Evolutionary conservation across 2,113 vertebrate species (phyloP).

Genomic region (Petroica traversi): DNA sequence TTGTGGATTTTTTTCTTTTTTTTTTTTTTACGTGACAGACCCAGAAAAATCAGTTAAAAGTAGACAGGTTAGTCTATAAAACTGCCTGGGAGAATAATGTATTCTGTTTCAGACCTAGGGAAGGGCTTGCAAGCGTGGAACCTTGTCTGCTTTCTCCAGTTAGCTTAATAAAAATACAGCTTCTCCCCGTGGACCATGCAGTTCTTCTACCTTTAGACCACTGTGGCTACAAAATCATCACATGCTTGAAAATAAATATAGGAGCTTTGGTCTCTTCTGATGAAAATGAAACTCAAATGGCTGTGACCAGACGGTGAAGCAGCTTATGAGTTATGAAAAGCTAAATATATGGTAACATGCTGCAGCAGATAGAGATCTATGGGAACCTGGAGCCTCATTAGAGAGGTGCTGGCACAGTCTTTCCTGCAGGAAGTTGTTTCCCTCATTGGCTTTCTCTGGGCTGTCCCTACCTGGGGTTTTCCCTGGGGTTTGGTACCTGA

Average conservation of each 20-base stretch:
- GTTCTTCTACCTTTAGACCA: not conserved
- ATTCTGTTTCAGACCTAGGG: slow-evolving; percentile 1
- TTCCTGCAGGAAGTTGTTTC: not conserved
- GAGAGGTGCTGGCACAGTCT: not conserved
- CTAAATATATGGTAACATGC: not conserved
- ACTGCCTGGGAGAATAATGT: not conserved
- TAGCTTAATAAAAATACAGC: slow-evolving; percentile 24
- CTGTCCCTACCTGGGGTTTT: not conserved
- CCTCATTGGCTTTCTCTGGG: not conserved
- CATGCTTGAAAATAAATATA: not conserved
- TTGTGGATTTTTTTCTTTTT: not conserved
- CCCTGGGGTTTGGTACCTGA: not conserved
- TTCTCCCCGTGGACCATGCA: not conserved
- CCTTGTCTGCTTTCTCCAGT: not conserved
- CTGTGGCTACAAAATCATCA: not conserved
- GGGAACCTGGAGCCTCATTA: not conserved
- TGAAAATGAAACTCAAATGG: not conserved
- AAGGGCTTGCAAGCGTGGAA: slow-evolving; percentile 9
- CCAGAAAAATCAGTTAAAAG: slow-evolving; percentile 16
- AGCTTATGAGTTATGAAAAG: not conserved
- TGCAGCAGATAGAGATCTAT: not conserved
- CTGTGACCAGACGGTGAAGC: not conserved
- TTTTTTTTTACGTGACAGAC: not conserved
- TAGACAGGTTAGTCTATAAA: slow-evolving; percentile 28
- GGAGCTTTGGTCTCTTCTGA: not conserved